Conservation (phyloP, 2,888 invertebrate genomes). For the Ornithoptera priamus region DNA sequence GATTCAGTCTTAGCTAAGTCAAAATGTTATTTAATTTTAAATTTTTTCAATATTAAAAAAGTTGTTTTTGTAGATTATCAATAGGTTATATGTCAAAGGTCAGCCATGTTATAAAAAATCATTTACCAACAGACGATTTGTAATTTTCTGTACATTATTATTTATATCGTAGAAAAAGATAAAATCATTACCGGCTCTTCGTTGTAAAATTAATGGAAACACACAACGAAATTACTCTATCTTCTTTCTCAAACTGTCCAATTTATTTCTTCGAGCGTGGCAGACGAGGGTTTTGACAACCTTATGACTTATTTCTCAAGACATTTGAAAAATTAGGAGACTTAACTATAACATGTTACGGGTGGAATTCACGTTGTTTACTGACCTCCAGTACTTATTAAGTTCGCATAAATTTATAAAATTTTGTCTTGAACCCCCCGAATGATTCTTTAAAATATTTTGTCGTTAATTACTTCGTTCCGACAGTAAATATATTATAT, state of each 20-base stretch:
- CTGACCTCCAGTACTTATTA: neutral
- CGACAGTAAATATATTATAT: neutral
- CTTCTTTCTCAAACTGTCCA: conserved; percentile 47
- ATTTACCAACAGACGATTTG: neutral
- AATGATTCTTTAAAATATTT: neutral
- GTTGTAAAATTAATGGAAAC: conserved; percentile 38
- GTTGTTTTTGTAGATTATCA: too few relatives aligned
- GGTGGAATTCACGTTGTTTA: conserved; percentile 30
- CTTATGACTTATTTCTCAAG: conserved; percentile 59
- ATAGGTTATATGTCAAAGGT: too few relatives aligned
- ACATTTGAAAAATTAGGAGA: conserved; percentile 46
- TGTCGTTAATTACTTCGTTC: neutral
- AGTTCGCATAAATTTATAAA: neutral
- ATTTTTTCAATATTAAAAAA: too few relatives aligned
- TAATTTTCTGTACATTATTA: neutral
- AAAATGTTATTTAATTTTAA: too few relatives aligned
- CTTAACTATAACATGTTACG: conserved; percentile 36
- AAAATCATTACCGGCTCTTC: neutral
- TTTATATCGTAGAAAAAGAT: neutral
- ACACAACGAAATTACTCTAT: conserved; percentile 58
- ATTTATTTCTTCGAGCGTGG: conserved; percentile 54
- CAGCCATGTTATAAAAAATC: neutral
- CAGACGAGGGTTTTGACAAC: conserved; percentile 53
- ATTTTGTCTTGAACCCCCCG: neutral
- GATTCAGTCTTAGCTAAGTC: too few relatives aligned